Percentiles rank a stretch among this genome's conserved stretches.
phyloP scores from a whole-genome alignment of 2,113 vertebrate species.

The Percopsis transmontana region DNA sequence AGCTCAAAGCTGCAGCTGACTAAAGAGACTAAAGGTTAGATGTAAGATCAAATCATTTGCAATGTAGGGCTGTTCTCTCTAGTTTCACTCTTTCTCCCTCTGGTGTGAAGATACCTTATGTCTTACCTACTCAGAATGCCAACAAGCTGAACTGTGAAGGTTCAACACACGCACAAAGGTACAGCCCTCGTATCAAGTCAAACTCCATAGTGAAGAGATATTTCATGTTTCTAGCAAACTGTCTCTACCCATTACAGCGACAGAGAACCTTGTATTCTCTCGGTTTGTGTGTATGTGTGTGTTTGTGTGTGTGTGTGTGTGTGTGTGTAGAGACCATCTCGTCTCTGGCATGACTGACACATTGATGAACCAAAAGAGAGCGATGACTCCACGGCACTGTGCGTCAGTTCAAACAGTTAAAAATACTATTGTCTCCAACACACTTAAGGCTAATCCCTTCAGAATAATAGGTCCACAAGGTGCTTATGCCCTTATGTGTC shows the following conservation, averaged over 20 bases:
- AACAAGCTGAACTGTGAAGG: neutral
- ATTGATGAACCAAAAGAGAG: neutral
- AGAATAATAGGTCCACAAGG: neutral
- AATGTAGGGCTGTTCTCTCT: too few species aligned
- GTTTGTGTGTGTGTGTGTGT: neutral
- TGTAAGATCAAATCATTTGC: too few species aligned
- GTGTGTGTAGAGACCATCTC: neutral
- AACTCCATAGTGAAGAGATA: neutral
- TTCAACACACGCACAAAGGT: neutral
- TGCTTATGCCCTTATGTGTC: neutral
- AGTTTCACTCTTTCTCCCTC: too few species aligned
- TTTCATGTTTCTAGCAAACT: too few species aligned
- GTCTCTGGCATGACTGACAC: neutral
- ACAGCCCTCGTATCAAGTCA: neutral
- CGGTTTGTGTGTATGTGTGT: neutral
- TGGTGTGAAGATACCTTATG: too few species aligned
- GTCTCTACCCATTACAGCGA: neutral
- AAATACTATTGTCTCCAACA: neutral
- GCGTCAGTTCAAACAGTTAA: too few species aligned
- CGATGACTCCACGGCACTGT: neutral
- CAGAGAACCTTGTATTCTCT: neutral
- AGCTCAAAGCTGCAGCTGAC: too few species aligned
- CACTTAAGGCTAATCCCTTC: neutral
- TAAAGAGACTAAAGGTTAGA: too few species aligned
- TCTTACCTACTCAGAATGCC: too few species aligned